Evolutionary conservation across 2,888 invertebrate genomes (phyloP), one percentile per base, ranked within the genome.

Genomic region (Rapana venosa): DNA sequence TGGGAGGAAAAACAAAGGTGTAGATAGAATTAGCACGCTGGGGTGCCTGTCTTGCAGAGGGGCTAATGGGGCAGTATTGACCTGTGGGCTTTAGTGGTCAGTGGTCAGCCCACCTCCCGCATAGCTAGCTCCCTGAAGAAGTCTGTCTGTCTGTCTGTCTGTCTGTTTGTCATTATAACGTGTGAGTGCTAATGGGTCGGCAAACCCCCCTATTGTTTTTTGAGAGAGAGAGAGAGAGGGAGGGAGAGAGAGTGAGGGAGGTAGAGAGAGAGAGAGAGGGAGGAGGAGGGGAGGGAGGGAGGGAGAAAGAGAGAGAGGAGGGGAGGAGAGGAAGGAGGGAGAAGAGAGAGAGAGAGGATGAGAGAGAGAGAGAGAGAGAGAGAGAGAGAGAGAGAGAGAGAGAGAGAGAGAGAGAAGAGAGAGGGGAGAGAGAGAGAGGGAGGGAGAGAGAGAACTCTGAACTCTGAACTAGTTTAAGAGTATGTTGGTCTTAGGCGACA

Each of bases 181-280:
- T 32, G 79, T 32, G 79, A 79, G 79, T 22, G 66, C 17, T 2
- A 66, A 66, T 17, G 26, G 66, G 26, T 17, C 17, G 66, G 26
- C 2, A 66, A 26, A 26, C 2, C 20, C 17, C 17, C 17, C 2
- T 22, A 74, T 11, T 11, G 26, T 17, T 22, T 17, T 22, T 17
- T 1, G 66, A 79, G 79, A 79, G 79, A 79, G 79, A 79, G 79
- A 79, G 79, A 79, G 32, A 79, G 79, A 79, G 79, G 32, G 79
- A 79, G 79, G 32, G 35, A 79, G 79, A 79, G 35, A 11, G 79
- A 79, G 79, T 1, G 79, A 79, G 32, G 32, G 79, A 32, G 79
- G 32, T 32, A 79, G 79, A 35, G 35, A 79, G 79, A 79, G 32
- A 35, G 35, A 79, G 79, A 79, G 77, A 77, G 77, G 30, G 77